Conservation (phyloP, 2,888 invertebrate species). For the Cheilosia soror region DNA sequence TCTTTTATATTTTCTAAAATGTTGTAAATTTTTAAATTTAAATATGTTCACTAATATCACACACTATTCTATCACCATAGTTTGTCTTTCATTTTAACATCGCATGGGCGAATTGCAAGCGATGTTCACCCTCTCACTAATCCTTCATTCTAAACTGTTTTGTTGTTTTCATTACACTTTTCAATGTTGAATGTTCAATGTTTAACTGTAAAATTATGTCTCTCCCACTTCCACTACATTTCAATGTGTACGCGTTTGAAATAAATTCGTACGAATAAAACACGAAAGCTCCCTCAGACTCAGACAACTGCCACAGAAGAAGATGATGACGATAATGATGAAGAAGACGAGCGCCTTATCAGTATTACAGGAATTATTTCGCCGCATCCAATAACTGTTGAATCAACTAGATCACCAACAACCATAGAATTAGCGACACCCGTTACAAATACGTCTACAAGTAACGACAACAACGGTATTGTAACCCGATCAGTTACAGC, state of each 20-base stretch:
- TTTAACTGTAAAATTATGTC: conserved; percentile 62
- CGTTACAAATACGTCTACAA: conserved; percentile 33
- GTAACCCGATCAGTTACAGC: conserved; percentile 64
- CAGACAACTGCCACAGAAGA: conserved; percentile 54
- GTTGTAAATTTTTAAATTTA: not conserved
- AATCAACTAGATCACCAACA: conserved; percentile 27
- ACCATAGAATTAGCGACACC: conserved; percentile 22
- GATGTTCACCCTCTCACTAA: conserved; percentile 45
- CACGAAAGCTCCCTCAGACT: conserved; percentile 47
- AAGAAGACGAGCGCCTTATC: conserved; percentile 56
- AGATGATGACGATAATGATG: conserved; percentile 16
- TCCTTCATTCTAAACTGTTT: conserved; percentile 38
- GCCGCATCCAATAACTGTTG: conserved; percentile 28
- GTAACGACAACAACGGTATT: conserved; percentile 64
- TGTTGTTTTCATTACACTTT: conserved; percentile 25
- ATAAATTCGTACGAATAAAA: conserved; percentile 24
- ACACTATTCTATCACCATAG: not conserved
- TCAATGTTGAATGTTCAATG: conserved; percentile 61
- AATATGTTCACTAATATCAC: conserved; percentile 15
- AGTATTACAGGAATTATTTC: conserved; percentile 60
- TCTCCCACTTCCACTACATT: conserved; percentile 63
- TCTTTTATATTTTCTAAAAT: too few relatives aligned
- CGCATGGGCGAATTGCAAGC: conserved; percentile 38
- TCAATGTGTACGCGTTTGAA: conserved; percentile 41
- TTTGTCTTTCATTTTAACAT: conserved; percentile 3